Percentiles rank a stretch among this genome's conserved stretches.
Conservation (phyloP, 2,113 vertebrate genomes). For the Peromyscus maniculatus region DNA sequence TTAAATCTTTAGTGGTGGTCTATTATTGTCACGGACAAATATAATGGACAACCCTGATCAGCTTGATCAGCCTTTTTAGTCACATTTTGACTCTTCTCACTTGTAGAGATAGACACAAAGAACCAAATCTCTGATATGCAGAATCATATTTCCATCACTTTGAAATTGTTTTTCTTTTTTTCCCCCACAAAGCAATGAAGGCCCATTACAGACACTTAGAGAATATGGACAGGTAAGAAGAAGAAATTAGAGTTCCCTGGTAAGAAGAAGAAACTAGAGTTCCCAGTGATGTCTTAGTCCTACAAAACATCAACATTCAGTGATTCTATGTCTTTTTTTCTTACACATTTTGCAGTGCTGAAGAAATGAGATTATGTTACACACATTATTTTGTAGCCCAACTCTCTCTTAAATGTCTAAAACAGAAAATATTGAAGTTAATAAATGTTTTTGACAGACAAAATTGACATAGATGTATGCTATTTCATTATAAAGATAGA, state of each 20-base stretch:
- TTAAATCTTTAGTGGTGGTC: not conserved
- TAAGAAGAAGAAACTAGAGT: slow-evolving; percentile 3
- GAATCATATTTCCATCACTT: not conserved
- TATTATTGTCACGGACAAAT: not conserved
- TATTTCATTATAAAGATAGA: not conserved
- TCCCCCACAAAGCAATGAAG: not conserved
- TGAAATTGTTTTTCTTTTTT: not conserved
- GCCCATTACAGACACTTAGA: not conserved
- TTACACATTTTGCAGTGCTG: not conserved
- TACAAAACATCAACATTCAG: not conserved
- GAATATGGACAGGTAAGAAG: not conserved
- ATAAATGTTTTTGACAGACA: not conserved
- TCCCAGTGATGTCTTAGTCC: not conserved
- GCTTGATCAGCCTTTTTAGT: not conserved
- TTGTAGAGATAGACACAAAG: not conserved
- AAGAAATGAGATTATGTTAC: not conserved
- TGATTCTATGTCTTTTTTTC: not conserved
- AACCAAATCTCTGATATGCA: not conserved
- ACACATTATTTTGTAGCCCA: not conserved
- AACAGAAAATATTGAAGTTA: slow-evolving; percentile 17
- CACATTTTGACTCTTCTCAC: not conserved
- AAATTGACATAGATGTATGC: not conserved
- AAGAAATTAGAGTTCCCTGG: not conserved
- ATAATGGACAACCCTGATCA: not conserved
- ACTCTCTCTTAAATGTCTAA: slow-evolving; percentile 29